These are phyloP conservation scores for Sebastes goodei DNA, from an alignment of 2,797 vertebrate species.

Conservation along the genomic window DNA sequence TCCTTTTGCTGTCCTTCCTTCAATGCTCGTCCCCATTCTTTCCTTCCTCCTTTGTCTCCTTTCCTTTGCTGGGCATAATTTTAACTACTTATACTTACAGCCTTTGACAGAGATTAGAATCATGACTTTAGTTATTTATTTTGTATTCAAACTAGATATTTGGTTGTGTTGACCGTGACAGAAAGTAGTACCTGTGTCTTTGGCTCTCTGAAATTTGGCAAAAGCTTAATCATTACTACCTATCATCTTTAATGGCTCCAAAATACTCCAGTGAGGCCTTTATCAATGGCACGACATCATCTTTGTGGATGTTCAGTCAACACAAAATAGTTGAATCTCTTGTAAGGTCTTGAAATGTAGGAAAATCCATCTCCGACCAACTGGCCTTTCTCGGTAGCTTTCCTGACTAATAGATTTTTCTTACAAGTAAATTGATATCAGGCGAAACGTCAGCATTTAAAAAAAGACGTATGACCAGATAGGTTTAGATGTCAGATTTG, in stretches of 20 bases:
- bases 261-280: constrained; percentile 28
- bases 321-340: constrained; percentile 19
- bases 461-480: constrained; percentile 58
- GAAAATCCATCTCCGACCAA: constrained; percentile 22
- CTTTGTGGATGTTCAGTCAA: not conserved
- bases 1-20: not conserved
- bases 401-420: constrained; percentile 52
- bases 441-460: constrained; percentile 44
- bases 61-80: not conserved
- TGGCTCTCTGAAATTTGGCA: not conserved
- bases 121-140: not conserved
- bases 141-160: not conserved
- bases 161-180: not conserved
- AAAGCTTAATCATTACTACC: not conserved
- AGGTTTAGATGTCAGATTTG: constrained; percentile 59
- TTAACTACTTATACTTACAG: not conserved
- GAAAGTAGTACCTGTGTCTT: not conserved
- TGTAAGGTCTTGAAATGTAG: constrained; percentile 26
- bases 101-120: not conserved
- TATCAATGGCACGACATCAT: not conserved
- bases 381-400: constrained; percentile 61
- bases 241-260: constrained; percentile 13
- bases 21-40: not conserved
- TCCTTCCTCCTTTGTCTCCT: not conserved
- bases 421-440: constrained; percentile 37